A percentile compares a stretch with the other conserved stretches of the same genome.
phyloP scores from a whole-genome alignment of 1,140 invertebrate genomes.

The Drosophila guanche region DNA sequence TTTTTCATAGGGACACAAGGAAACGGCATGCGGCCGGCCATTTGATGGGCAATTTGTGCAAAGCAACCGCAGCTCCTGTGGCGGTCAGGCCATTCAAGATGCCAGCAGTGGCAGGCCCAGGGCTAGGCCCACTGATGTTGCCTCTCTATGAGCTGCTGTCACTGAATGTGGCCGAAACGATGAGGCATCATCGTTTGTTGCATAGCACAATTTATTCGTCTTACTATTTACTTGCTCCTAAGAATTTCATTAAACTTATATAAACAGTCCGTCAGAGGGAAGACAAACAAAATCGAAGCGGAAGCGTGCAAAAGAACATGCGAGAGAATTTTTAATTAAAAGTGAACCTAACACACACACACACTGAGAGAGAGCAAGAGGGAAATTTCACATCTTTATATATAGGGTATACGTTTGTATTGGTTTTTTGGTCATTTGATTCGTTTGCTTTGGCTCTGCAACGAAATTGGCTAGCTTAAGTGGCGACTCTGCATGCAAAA shows the following conservation, averaged over 20 bases:
- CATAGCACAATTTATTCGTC: constrained; percentile 25
- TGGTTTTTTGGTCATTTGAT: constrained; percentile 42
- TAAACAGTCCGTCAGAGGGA: constrained; percentile 32
- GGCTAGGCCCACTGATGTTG: constrained; percentile 2
- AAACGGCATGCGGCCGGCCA: constrained; percentile 34
- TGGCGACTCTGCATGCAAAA: constrained; percentile 28
- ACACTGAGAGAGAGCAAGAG: constrained; percentile 5
- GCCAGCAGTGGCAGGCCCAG: background rate
- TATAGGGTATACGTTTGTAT: constrained; percentile 5
- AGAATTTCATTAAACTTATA: constrained; percentile 60
- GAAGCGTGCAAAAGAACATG: constrained; percentile 35
- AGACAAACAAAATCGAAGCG: constrained; percentile 30
- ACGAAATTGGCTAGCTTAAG: constrained; percentile 60
- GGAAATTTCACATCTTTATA: constrained; percentile 1
- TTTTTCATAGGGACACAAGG: constrained; percentile 43
- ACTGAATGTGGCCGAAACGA: constrained; percentile 1
- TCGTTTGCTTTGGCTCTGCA: constrained; percentile 52
- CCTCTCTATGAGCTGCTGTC: too few species aligned
- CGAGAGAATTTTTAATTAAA: constrained; percentile 71
- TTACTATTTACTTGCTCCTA: constrained; percentile 48
- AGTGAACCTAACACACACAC: constrained; percentile 12
- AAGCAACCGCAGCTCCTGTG: constrained; percentile 56
- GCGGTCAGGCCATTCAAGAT: constrained; percentile 36
- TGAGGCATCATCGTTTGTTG: constrained; percentile 5
- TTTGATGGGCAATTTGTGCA: constrained; percentile 60